Conservation (phyloP, 2,113 vertebrate genomes). For the Nasalis larvatus region DNA sequence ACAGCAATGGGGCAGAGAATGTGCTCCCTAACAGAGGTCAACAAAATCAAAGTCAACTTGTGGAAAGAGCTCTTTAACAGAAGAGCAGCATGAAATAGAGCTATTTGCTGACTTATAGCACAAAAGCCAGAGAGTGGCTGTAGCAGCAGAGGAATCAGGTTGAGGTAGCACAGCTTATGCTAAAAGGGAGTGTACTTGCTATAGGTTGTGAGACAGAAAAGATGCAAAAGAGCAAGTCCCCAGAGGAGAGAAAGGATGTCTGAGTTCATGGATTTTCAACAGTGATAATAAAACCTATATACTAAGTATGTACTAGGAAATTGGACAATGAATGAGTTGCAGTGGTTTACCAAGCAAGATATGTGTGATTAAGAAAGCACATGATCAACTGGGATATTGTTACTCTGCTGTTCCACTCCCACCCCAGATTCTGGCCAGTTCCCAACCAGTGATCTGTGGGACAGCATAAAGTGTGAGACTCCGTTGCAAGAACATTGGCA, state of each 20-base stretch:
- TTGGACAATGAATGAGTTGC: neutral
- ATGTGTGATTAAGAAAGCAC: neutral
- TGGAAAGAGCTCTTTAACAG: neutral
- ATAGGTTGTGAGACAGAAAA: neutral
- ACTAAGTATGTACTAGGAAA: neutral
- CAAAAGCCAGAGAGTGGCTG: neutral
- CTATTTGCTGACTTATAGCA: neutral
- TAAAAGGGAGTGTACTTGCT: neutral
- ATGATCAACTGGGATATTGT: neutral
- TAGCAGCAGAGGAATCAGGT: neutral
- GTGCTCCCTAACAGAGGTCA: neutral
- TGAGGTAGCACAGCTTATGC: no score
- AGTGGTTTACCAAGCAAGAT: neutral
- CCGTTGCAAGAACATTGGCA: neutral
- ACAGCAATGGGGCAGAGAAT: neutral
- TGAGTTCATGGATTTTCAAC: neutral
- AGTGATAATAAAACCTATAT: neutral
- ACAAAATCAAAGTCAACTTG: no score
- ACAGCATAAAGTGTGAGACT: neutral
- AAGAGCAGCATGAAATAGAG: neutral
- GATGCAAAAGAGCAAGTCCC: neutral
- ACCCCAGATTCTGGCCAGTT: neutral
- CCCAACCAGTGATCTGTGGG: neutral
- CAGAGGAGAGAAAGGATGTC: neutral
- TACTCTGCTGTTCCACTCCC: neutral